Evolutionary conservation across 2,797 vertebrate genomes (phyloP).

Genomic region (Ficedula albicollis): DNA sequence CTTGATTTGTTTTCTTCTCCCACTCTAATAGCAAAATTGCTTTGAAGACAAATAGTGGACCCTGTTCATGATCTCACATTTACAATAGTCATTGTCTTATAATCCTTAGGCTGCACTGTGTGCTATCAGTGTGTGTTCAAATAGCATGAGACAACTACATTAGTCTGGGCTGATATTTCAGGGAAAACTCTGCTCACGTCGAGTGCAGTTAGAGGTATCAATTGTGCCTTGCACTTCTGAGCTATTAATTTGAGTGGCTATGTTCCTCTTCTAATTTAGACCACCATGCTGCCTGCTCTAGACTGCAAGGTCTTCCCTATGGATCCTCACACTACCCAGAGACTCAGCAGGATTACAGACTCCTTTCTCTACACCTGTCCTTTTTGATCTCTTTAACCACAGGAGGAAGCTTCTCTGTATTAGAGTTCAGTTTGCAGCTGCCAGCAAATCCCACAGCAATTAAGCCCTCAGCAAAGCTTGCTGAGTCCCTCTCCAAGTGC

Average conservation of each 20-base stretch:
- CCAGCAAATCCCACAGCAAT: constrained; percentile 21
- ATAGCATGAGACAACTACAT: neutral
- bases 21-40: constrained; percentile 37
- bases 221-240: neutral
- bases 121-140: constrained; percentile 1
- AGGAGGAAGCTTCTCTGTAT: neutral
- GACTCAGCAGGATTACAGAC: neutral
- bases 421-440: neutral
- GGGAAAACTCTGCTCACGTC: neutral
- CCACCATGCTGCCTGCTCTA: neutral
- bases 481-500: neutral
- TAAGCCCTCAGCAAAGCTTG: neutral
- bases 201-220: neutral
- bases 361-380: neutral
- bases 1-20: constrained; percentile 54
- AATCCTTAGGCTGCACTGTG: neutral
- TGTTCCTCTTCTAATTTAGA: neutral
- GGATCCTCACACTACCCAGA: neutral
- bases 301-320: neutral
- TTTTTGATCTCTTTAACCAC: constrained; percentile 14
- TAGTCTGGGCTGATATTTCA: neutral
- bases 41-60: constrained; percentile 45
- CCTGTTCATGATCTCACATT: constrained; percentile 32
- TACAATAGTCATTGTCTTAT: constrained; percentile 16
- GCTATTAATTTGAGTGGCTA: neutral